A percentile compares a stretch with the other conserved stretches of the same genome.
phyloP scores from a whole-genome alignment of 2,888 invertebrate species.

The Napeogenes sylphis region DNA sequence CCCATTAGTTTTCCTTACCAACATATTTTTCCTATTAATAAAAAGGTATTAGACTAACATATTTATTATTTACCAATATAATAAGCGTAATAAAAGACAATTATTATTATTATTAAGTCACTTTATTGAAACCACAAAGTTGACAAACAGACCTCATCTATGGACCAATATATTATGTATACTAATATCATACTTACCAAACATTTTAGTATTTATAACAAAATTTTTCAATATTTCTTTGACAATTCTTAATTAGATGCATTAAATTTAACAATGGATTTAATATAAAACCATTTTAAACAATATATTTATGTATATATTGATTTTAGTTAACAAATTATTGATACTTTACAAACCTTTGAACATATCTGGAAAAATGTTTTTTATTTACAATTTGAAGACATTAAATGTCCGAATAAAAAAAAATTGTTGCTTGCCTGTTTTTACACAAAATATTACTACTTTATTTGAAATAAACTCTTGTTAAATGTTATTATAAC shows the following conservation, averaged over 20 bases:
- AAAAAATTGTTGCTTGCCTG: too few relatives aligned
- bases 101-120: constrained; percentile 60
- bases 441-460: too few relatives aligned
- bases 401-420: not conserved
- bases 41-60: too few relatives aligned
- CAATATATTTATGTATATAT: not conserved
- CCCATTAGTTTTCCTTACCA: too few relatives aligned
- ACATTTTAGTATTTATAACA: constrained; percentile 6
- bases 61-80: too few relatives aligned
- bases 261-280: constrained; percentile 3
- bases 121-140: constrained; percentile 74
- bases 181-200: constrained; percentile 4
- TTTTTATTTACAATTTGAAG: constrained; percentile 2
- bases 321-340: too few relatives aligned
- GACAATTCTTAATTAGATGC: not conserved
- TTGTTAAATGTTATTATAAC: too few relatives aligned
- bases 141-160: constrained; percentile 73
- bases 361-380: not conserved
- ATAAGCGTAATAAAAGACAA: constrained; percentile 30
- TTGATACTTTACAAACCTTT: not conserved
- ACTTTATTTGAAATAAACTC: too few relatives aligned
- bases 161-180: constrained; percentile 44
- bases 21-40: too few relatives aligned
- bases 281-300: constrained; percentile 3
- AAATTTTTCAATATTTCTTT: not conserved